A percentile compares a stretch with the other conserved stretches of the same genome.
Evolutionary conservation across 2,797 vertebrate genomes (phyloP).

Genomic region (Enteromius thamalakanensis): DNA sequence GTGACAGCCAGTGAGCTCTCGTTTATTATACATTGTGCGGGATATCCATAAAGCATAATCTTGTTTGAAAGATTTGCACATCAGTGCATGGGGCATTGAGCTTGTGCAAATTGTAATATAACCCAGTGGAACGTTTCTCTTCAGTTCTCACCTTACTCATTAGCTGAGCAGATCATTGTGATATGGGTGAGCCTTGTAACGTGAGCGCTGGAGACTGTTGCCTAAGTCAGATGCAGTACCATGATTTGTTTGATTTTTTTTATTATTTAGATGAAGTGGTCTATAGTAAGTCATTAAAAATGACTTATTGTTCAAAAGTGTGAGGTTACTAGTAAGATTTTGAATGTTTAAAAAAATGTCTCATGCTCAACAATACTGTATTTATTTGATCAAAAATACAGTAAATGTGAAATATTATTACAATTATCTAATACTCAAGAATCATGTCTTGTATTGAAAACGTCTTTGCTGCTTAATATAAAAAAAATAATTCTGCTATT

Average conservation of each 20-base stretch:
- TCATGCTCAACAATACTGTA: background rate
- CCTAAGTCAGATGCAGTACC: background rate
- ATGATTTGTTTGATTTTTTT: background rate
- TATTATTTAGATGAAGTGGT: background rate
- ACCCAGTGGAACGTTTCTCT: slow-evolving; percentile 43
- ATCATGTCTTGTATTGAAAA: background rate
- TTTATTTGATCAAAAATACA: background rate
- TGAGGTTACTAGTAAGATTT: background rate
- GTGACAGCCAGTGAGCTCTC: slow-evolving; percentile 44
- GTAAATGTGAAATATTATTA: background rate
- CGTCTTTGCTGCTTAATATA: background rate
- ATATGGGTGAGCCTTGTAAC: slow-evolving; percentile 59
- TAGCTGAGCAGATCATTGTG: slow-evolving; percentile 52
- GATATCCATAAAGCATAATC: slow-evolving; percentile 21
- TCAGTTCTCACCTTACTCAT: slow-evolving; percentile 43
- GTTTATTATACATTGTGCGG: slow-evolving; percentile 60
- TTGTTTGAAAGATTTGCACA: slow-evolving; percentile 12
- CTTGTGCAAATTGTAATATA: slow-evolving; percentile 46
- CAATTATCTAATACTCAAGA: background rate
- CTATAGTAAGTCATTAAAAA: background rate
- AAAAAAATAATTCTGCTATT: background rate
- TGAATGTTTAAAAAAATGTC: background rate
- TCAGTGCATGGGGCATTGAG: background rate
- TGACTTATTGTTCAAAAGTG: background rate
- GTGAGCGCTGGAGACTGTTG: slow-evolving; percentile 37